Conservation (phyloP, 2,888 invertebrate species). For the Netelia melanura region DNA sequence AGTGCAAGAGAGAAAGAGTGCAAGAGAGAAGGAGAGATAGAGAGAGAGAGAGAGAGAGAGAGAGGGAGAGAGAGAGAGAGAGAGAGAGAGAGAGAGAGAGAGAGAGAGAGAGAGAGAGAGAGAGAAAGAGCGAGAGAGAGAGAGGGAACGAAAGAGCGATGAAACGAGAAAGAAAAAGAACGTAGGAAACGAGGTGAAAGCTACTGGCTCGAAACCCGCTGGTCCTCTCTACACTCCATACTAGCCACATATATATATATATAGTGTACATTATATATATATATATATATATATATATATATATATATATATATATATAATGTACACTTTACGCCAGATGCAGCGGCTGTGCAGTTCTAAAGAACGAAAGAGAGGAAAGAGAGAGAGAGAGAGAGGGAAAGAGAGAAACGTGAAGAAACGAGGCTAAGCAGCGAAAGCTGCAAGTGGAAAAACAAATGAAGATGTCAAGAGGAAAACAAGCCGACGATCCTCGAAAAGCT, state of each 20-base stretch:
- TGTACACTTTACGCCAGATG: conserved; percentile 24
- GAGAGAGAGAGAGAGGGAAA: conserved; percentile 49
- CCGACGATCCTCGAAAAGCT: conserved; percentile 25
- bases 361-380: conserved; percentile 48
- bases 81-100: conserved; percentile 21
- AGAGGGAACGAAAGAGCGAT: background rate
- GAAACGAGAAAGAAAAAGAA: conserved; percentile 21
- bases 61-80: background rate
- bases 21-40: conserved; percentile 10
- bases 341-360: conserved; percentile 42
- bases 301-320: background rate
- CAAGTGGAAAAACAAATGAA: conserved; percentile 62
- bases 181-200: conserved; percentile 43
- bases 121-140: conserved; percentile 10
- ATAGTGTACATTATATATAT: no score
- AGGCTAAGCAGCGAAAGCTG: conserved; percentile 26
- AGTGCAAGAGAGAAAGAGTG: conserved; percentile 2
- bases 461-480: conserved; percentile 61
- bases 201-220: conserved; percentile 52
- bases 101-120: conserved; percentile 11
- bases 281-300: no score
- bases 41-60: conserved; percentile 14
- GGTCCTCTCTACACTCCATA: conserved; percentile 21
- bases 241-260: background rate
- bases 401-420: conserved; percentile 39